These are phyloP conservation scores for Thunnus maccoyii DNA, from an alignment of 2,113 vertebrate species.

Conservation along the genomic window DNA sequence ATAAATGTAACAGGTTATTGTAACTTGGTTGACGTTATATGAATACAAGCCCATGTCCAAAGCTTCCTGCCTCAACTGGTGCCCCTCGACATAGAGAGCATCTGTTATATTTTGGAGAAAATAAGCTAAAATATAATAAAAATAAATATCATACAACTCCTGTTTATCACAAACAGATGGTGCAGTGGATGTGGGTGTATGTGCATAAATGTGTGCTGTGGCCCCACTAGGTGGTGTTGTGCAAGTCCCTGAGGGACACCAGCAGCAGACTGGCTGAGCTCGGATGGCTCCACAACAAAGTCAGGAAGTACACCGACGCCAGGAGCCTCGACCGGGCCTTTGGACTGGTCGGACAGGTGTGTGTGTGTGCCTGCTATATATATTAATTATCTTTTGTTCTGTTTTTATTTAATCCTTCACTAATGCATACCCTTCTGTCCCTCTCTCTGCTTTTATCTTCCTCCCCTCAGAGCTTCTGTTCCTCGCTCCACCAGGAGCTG, in stretches of 20 bases:
- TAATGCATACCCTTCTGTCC: not conserved
- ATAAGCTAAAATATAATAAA: no score
- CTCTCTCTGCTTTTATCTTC: not conserved
- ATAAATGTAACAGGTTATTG: no score
- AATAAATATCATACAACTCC: no score
- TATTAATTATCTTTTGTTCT: not conserved
- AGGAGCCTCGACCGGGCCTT: slow-evolving; percentile 95
- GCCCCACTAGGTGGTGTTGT: slow-evolving; percentile 88
- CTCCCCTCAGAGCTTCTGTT: slow-evolving; percentile 93
- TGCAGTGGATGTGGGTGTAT: not conserved
- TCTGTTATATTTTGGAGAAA: no score
- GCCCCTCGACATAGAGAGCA: no score
- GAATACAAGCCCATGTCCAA: no score
- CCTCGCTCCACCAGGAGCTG: slow-evolving; percentile 96
- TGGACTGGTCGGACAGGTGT: slow-evolving; percentile 97
- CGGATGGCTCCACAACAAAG: slow-evolving; percentile 98
- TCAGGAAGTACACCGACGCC: slow-evolving; percentile 95
- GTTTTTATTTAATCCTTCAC: not conserved
- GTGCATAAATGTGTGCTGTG: slow-evolving; percentile 11
- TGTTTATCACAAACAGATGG: not conserved
- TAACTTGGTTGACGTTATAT: no score
- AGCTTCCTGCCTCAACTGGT: no score
- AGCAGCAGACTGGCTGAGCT: slow-evolving; percentile 92
- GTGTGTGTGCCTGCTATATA: not conserved
- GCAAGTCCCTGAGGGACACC: slow-evolving; percentile 92